Percentiles rank a stretch among this genome's conserved stretches.
These are phyloP conservation scores for Steinernema khuongi DNA, from an alignment of 1,140 invertebrate species.

Conservation along the genomic window DNA sequence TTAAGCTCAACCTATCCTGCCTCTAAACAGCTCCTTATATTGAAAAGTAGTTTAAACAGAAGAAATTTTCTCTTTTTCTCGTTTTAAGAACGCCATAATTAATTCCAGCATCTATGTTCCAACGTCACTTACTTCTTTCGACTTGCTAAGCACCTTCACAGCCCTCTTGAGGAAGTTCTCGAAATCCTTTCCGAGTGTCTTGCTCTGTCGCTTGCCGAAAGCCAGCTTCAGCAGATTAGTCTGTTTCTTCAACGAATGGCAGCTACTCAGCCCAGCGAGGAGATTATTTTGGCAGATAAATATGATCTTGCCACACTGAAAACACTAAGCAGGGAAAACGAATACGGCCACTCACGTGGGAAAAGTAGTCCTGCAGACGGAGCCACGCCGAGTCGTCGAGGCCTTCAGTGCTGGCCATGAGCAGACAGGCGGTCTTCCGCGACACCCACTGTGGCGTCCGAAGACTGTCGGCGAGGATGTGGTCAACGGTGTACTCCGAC, in stretches of 20 bases:
- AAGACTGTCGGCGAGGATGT: conserved; percentile 32
- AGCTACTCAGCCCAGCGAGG: conserved; percentile 39
- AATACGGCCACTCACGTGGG: conserved; percentile 20
- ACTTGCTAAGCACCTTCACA: conserved; percentile 39
- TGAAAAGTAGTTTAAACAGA: no score
- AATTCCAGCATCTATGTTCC: no score
- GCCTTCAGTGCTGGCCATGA: conserved; percentile 45
- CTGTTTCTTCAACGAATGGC: conserved; percentile 39
- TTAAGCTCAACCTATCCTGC: no score
- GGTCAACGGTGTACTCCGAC: conserved; percentile 38
- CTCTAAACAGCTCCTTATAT: no score
- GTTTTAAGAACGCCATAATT: no score
- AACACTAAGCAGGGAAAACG: conserved; percentile 26
- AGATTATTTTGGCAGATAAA: conserved; percentile 48
- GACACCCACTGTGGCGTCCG: conserved; percentile 38
- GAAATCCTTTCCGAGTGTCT: conserved; percentile 46
- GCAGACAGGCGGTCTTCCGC: conserved; percentile 26
- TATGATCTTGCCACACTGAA: conserved; percentile 49
- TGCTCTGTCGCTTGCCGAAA: conserved; percentile 38
- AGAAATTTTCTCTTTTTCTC: no score
- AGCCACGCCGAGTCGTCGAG: conserved; percentile 45
- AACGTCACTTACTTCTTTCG: conserved; percentile 38
- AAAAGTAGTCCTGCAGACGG: conserved; percentile 42
- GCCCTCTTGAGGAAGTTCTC: conserved; percentile 43
- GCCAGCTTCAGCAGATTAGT: conserved; percentile 40